These are phyloP conservation scores for Prorops nasuta DNA, from an alignment of 1,140 invertebrate species.

Conservation along the genomic window DNA sequence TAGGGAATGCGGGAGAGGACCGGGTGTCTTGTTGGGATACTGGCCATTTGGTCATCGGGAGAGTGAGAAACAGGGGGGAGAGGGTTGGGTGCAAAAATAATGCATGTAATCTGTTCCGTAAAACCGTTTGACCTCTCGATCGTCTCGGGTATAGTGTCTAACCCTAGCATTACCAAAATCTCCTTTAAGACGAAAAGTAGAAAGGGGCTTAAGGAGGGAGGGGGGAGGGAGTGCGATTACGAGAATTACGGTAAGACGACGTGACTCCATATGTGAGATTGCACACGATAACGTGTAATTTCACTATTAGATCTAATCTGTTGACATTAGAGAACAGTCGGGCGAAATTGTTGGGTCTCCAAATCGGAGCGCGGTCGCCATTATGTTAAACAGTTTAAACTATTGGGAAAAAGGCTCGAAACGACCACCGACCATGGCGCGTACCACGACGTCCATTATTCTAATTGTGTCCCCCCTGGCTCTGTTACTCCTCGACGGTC, in stretches of 20 bases:
- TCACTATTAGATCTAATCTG: constrained; percentile 56
- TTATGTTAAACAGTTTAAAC: constrained; percentile 53
- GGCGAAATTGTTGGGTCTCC: constrained; percentile 39
- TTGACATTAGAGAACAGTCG: constrained; percentile 52
- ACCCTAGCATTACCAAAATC: constrained; percentile 48
- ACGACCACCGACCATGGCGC: constrained; percentile 18
- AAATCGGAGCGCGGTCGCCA: constrained; percentile 25
- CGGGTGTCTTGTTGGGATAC: constrained; percentile 24
- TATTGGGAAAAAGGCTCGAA: constrained; percentile 28
- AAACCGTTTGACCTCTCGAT: constrained; percentile 44
- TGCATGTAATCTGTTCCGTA: constrained; percentile 41
- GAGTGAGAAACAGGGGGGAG: no score
- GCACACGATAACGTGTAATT: constrained; percentile 52
- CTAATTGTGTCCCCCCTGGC: constrained; percentile 35
- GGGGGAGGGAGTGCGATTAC: constrained; percentile 28
- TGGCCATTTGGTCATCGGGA: constrained; percentile 27
- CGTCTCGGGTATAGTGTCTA: constrained; percentile 30
- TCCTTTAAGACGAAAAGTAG: constrained; percentile 17
- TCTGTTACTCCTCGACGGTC: constrained; percentile 14
- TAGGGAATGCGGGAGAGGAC: background rate
- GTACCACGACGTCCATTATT: constrained; percentile 30
- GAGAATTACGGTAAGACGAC: constrained; percentile 35
- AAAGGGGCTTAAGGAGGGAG: constrained; percentile 1
- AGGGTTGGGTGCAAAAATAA: constrained; percentile 36
- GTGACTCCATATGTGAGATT: constrained; percentile 37